Conservation (phyloP, 2,888 invertebrate species). For the Hydrotaea cyrtoneurina region DNA sequence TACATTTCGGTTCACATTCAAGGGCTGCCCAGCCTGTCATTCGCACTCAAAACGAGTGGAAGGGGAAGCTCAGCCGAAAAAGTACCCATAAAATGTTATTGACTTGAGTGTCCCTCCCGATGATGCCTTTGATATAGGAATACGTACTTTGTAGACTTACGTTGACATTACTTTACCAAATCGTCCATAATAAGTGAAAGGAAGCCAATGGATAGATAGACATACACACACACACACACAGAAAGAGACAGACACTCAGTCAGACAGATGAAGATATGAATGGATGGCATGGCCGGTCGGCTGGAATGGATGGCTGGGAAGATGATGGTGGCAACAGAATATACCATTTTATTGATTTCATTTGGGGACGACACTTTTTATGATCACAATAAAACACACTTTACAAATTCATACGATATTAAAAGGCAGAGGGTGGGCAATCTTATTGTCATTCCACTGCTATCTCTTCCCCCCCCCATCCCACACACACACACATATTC, state of each 20-base stretch:
- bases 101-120: conserved; percentile 11
- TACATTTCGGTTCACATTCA: no score
- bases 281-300: neutral
- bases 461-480: neutral
- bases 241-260: neutral
- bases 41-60: neutral
- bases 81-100: conserved; percentile 27
- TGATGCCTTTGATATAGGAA: neutral
- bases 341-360: conserved; percentile 54
- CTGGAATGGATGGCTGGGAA: neutral
- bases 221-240: neutral
- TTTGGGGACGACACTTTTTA: conserved; percentile 48
- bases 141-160: neutral
- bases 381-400: conserved; percentile 49
- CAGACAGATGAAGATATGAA: conserved; percentile 13
- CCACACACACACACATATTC: no score
- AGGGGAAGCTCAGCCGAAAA: neutral
- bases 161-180: neutral
- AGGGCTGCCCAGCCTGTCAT: neutral
- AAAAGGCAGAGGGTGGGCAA: neutral
- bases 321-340: conserved; percentile 10
- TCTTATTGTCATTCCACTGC: neutral
- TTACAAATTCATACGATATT: conserved; percentile 52
- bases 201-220: neutral
- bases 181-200: neutral